These are phyloP conservation scores for Macquaria ambigua DNA, from an alignment of 2,113 vertebrate species.

Conservation along the genomic window DNA sequence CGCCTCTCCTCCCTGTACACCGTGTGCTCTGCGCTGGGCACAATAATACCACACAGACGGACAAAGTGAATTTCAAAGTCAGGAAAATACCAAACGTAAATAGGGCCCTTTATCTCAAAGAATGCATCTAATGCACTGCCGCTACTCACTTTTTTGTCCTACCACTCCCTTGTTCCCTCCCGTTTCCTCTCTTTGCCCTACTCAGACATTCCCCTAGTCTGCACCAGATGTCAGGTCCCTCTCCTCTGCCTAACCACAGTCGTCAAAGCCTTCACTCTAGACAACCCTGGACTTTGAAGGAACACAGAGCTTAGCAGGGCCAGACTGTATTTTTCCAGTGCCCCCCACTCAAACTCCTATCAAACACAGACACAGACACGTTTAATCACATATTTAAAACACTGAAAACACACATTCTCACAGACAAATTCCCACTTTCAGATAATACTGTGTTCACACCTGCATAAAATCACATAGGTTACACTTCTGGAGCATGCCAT, in stretches of 20 bases:
- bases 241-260: constrained; percentile 39
- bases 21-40: neutral
- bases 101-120: constrained; percentile 8
- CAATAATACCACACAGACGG: neutral
- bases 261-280: constrained; percentile 39
- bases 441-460: constrained; percentile 54
- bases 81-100: neutral
- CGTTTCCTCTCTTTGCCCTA: constrained; percentile 23
- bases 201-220: constrained; percentile 27
- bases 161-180: constrained; percentile 9
- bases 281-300: constrained; percentile 58
- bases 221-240: constrained; percentile 49
- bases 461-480: constrained; percentile 35
- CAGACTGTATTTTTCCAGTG: constrained; percentile 66
- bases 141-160: constrained; percentile 18
- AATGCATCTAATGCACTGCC: constrained; percentile 36
- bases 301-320: constrained; percentile 55
- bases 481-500: constrained; percentile 2
- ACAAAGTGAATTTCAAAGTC: neutral
- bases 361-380: constrained; percentile 52
- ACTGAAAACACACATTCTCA: constrained; percentile 45
- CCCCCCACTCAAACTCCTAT: constrained; percentile 50
- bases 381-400: constrained; percentile 57
- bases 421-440: constrained; percentile 38
- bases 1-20: too few species aligned